These are phyloP conservation scores for Lordiphosa mommai DNA, from an alignment of 1,140 invertebrate genomes.

Conservation along the genomic window DNA sequence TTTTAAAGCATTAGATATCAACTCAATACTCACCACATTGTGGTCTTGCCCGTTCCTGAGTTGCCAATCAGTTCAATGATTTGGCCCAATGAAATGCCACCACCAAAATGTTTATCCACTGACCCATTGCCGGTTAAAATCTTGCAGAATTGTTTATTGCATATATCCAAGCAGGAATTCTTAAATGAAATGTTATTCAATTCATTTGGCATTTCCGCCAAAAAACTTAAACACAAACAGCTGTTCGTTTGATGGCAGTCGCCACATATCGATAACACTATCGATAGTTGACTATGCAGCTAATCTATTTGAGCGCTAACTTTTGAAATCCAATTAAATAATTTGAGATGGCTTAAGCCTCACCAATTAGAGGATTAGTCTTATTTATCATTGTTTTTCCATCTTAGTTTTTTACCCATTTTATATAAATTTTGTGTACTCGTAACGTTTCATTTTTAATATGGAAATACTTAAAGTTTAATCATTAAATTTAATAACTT, in stretches of 20 bases:
- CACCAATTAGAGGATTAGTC: too few relatives aligned
- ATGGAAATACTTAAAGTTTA: background rate
- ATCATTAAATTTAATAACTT: too few relatives aligned
- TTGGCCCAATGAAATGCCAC: conserved; percentile 37
- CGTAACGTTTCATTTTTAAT: background rate
- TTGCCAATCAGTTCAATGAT: conserved; percentile 42
- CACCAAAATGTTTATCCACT: conserved; percentile 27
- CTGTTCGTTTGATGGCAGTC: too few relatives aligned
- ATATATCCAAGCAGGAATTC: conserved; percentile 20
- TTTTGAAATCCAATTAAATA: background rate
- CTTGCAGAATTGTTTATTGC: background rate
- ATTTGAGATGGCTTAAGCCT: too few relatives aligned
- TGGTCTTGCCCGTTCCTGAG: conserved; percentile 42
- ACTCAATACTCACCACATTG: conserved; percentile 33
- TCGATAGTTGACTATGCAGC: too few relatives aligned
- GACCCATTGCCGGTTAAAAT: conserved; percentile 25
- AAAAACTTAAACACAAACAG: too few relatives aligned
- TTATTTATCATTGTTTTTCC: too few relatives aligned
- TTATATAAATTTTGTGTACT: background rate
- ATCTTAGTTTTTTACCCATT: background rate
- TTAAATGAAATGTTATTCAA: background rate
- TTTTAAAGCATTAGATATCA: background rate
- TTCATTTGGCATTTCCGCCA: too few relatives aligned
- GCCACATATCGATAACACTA: too few relatives aligned
- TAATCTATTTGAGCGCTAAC: too few relatives aligned